Evolutionary conservation across 2,113 vertebrate genomes (phyloP), one percentile per base, ranked within the genome.

Genomic region (Carollia perspicillata): DNA sequence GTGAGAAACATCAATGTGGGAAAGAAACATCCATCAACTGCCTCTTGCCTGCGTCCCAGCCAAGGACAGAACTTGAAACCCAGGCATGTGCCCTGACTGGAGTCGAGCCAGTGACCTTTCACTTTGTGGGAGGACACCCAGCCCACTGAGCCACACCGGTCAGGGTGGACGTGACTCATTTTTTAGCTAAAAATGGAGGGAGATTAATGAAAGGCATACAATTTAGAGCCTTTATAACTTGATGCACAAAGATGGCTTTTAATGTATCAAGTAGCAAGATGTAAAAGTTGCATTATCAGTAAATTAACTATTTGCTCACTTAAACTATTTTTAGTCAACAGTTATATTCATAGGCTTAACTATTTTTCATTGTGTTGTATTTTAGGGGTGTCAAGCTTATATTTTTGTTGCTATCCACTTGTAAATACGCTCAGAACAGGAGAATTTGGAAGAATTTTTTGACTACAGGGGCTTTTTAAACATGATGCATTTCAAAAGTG

Each of bases 401-500:
- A 30, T 75, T 84, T 95, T 97, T 93, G 92, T 91, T 98, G 88
- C 84, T 89, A 9, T 94, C 94, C 75, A 53, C 58, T 81, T 72
- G 51, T 84, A 2, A 97, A 97, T 93, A 95, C 10, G 83, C 96
- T 93, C 37, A 33, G 53, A 97, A 95, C 84, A 96, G 81, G 96
- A 96, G 83, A 89, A 90, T 94, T 97, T 95, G 87, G 96, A 97
- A 71, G 95, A 83, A 72, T 18, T 81, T 86, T 94, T 97, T 87
- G 96, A 92, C 94, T 47, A 69, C 55, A 0, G 77, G 89, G 84
- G 78, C 63, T 93, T 97, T 92, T 58, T 97, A 94, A 96, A 37
- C 97, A 99, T 94, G 95, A 99, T 99, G 98, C 98, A 98, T 92
- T 99, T 99, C 97, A 99, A 98, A 98, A 98, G 97, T 87, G 98